phyloP scores from a whole-genome alignment of 1,140 invertebrate genomes.

The Cydia splendana region DNA sequence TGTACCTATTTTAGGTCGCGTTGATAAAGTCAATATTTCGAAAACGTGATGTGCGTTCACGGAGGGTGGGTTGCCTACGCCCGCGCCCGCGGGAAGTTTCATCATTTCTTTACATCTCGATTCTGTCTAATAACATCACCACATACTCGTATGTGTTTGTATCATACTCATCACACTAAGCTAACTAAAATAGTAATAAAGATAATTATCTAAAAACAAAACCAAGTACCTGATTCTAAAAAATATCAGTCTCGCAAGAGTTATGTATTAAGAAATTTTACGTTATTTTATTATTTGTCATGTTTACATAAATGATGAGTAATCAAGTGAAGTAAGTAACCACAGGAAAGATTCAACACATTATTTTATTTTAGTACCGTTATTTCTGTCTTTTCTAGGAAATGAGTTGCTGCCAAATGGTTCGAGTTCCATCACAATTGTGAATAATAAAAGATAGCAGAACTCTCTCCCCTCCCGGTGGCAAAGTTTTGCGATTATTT shows the following conservation, averaged over 20 bases:
- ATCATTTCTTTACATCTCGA: slow-evolving; percentile 26
- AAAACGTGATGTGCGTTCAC: slow-evolving; percentile 10
- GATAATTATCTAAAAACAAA: slow-evolving; percentile 2
- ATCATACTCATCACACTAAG: neutral
- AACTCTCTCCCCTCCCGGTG: slow-evolving; percentile 19
- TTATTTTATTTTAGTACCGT: neutral
- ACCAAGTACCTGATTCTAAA: neutral
- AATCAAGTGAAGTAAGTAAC: no score
- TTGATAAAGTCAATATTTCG: slow-evolving; percentile 29
- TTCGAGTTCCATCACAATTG: neutral
- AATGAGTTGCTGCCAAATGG: neutral
- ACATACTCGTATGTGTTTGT: neutral
- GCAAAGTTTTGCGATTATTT: slow-evolving; percentile 44
- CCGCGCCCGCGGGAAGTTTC: slow-evolving; percentile 10
- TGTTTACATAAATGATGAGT: no score
- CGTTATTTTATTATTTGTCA: no score
- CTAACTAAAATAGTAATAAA: neutral
- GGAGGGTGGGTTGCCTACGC: neutral
- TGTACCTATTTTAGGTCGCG: neutral
- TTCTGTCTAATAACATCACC: slow-evolving; percentile 22
- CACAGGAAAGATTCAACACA: neutral
- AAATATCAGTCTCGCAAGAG: neutral
- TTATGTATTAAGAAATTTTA: no score
- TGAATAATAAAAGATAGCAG: neutral
- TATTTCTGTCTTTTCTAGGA: neutral